phyloP scores from a whole-genome alignment of 2,113 vertebrate species.

The Pipra filicauda region DNA sequence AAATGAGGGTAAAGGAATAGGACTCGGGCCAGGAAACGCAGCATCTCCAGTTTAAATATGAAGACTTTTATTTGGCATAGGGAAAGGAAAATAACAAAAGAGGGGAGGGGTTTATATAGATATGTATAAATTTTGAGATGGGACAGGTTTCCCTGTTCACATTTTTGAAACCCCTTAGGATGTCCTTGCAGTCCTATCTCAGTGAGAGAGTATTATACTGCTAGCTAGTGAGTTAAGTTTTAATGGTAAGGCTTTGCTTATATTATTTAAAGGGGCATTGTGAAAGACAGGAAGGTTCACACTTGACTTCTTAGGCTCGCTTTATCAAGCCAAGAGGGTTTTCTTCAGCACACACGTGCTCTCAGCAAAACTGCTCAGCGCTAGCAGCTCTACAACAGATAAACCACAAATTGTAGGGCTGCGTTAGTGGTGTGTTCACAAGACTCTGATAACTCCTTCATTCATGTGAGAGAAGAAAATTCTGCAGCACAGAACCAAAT shows the following conservation, averaged over 20 bases:
- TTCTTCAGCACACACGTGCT: background rate
- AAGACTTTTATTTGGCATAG: background rate
- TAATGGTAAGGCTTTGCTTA: slow-evolving; percentile 29
- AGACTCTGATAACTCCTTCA: background rate
- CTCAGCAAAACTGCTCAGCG: background rate
- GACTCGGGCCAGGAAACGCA: slow-evolving; percentile 71
- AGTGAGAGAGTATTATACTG: slow-evolving; percentile 8
- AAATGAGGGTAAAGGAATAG: slow-evolving; percentile 73
- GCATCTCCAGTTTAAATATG: slow-evolving; percentile 56
- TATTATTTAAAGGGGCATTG: slow-evolving; percentile 23
- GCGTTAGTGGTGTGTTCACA: background rate
- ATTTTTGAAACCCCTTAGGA: slow-evolving; percentile 1
- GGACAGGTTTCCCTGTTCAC: background rate
- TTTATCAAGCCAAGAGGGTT: background rate
- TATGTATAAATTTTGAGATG: slow-evolving; percentile 35
- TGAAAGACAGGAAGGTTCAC: background rate
- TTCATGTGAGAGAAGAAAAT: background rate
- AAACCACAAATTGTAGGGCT: background rate
- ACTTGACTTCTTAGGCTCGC: background rate
- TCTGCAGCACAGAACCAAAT: background rate
- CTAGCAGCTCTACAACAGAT: background rate
- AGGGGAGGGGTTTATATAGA: slow-evolving; percentile 23
- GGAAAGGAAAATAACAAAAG: background rate
- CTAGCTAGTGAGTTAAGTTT: background rate
- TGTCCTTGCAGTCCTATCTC: slow-evolving; percentile 1